Evolutionary conservation across 2,797 vertebrate species (phyloP).

Genomic region (Zalophus californianus): DNA sequence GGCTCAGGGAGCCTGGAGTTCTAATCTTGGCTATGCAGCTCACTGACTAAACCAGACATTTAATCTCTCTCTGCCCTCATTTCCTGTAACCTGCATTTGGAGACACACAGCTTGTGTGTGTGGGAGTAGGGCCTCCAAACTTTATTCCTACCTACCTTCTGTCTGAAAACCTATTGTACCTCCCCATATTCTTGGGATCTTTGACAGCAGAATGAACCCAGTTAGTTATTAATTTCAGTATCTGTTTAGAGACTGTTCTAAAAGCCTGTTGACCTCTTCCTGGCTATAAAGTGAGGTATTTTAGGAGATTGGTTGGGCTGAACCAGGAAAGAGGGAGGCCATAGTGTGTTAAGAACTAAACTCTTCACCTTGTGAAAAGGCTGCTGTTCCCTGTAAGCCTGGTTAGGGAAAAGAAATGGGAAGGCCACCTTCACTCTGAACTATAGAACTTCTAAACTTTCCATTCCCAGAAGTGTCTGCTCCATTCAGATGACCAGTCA

Average conservation of each 20-base stretch:
- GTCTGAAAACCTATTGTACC: neutral
- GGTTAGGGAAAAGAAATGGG: neutral
- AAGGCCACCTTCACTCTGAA: neutral
- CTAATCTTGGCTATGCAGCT: neutral
- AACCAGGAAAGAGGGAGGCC: neutral
- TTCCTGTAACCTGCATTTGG: constrained; percentile 3
- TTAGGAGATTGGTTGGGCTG: neutral
- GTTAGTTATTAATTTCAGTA: neutral
- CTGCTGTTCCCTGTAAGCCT: neutral
- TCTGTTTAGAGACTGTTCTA: neutral
- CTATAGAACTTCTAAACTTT: neutral
- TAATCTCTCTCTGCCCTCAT: neutral
- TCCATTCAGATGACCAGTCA: neutral
- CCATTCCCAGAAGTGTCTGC: neutral
- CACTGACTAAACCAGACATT: neutral
- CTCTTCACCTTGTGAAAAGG: neutral
- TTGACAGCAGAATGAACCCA: neutral
- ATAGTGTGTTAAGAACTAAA: neutral
- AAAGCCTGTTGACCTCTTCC: neutral
- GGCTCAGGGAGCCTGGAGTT: neutral
- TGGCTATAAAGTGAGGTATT: neutral
- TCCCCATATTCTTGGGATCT: neutral
- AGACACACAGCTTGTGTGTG: neutral
- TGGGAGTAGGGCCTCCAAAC: neutral
- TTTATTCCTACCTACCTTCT: neutral